Evolutionary conservation across 2,888 invertebrate genomes (phyloP), one percentile per base, ranked within the genome.

Genomic region (Coleophora flavipennella): DNA sequence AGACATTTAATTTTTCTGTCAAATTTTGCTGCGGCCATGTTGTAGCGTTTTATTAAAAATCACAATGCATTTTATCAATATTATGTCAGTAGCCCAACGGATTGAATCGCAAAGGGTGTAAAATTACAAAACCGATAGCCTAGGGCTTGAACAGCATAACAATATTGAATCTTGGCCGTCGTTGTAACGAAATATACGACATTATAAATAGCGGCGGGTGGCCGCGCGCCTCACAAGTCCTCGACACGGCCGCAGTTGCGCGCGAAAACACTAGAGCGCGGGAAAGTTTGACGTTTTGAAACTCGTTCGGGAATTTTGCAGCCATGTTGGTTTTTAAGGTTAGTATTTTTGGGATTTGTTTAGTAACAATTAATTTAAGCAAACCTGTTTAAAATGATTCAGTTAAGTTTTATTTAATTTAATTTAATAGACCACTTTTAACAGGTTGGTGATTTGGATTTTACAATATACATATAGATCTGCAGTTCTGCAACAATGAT

Each of bases 301-400:
- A 39, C 33, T 41, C 51, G 42, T 57, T 55, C 51, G 49, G 48
- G 57, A 57, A 57, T 48, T 51, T 46, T 49, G 53, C 51, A 55
- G 53, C 66, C 69, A 83, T 83, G 83, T 73, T 80, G 62, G 60
- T 72, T 74, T 67, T 80, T 53, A 81, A 83, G 83, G 83, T 83
- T 57, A 69, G 81, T 75, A 50, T 50, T 20, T 20, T 20, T 3
- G 20, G 20, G 6, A 4, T 20, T 20, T 20, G 20, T 4, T 20
- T 3, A 20, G 20, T 20, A 6, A 20, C 20, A 20, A 4, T 20
- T 20, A 4, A 20, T 20, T 20, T n/a, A n/a, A n/a, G n/a, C n/a
- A n/a, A 20, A 6, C 6, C 6, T 20, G 3, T 20, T 4, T 20
- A 4, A 4, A 20, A 20, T 6, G 20, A 20, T 20, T 20, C 6